Conservation (phyloP, 2,797 vertebrate species). For the Mormyrus proboscirostris region DNA sequence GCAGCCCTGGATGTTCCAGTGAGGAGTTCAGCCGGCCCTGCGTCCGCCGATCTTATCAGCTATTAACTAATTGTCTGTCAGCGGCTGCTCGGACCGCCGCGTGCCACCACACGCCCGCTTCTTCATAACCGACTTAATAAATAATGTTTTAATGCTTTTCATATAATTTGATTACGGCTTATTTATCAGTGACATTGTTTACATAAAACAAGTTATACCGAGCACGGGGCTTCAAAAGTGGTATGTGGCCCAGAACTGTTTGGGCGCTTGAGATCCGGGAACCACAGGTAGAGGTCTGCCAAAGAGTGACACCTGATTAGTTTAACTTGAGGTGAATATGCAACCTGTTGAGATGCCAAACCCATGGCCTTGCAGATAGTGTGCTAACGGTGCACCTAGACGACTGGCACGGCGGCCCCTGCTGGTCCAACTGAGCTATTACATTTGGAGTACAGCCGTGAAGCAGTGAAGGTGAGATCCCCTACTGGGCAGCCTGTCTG, state of each 20-base stretch:
- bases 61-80: slow-evolving; percentile 38
- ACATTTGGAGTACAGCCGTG: not conserved
- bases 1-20: not conserved
- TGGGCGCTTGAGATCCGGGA: not conserved
- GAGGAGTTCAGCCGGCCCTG: not conserved
- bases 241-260: not conserved
- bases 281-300: not conserved
- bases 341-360: not conserved
- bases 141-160: slow-evolving; percentile 3
- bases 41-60: not conserved
- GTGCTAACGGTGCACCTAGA: not conserved
- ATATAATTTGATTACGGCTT: not conserved
- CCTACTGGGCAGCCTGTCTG: not conserved
- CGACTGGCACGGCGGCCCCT: not conserved
- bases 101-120: slow-evolving; percentile 33
- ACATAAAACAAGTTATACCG: not conserved
- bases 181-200: slow-evolving; percentile 4
- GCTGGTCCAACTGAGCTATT: not conserved
- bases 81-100: slow-evolving; percentile 31
- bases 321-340: not conserved
- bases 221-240: not conserved
- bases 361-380: not conserved
- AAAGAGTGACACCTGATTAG: not conserved
- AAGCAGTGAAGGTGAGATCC: not conserved
- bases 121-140: slow-evolving; percentile 2